Conservation (phyloP, 2,888 invertebrate genomes). For the Hemistola chrysoprasaria region DNA sequence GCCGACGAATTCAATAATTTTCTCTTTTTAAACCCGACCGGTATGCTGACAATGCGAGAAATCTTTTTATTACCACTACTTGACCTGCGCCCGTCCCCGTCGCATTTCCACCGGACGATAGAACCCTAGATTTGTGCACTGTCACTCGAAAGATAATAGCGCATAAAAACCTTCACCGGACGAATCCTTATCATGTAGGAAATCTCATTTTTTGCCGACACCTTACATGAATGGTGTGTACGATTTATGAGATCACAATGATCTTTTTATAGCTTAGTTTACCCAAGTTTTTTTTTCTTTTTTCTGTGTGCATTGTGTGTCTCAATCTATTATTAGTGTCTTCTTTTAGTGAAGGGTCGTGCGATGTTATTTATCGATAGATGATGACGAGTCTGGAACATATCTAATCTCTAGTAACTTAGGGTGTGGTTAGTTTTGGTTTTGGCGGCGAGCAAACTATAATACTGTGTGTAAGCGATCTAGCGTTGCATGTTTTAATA, state of each 20-base stretch:
- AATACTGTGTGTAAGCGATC: too few species aligned
- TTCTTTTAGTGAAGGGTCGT: slow-evolving; percentile 68
- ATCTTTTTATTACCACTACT: slow-evolving; percentile 20
- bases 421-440: slow-evolving; percentile 11
- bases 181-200: slow-evolving; percentile 72
- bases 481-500: too few species aligned
- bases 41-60: slow-evolving; percentile 26
- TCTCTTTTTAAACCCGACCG: slow-evolving; percentile 34
- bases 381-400: slow-evolving; percentile 43
- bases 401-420: slow-evolving; percentile 34
- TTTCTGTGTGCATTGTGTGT: slow-evolving; percentile 75
- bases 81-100: slow-evolving; percentile 5
- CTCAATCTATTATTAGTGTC: slow-evolving; percentile 80
- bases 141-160: slow-evolving; percentile 46
- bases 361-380: slow-evolving; percentile 61
- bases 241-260: slow-evolving; percentile 78
- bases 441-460: too few species aligned
- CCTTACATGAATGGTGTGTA: slow-evolving; percentile 77
- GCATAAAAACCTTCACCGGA: slow-evolving; percentile 66
- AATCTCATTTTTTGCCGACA: slow-evolving; percentile 70
- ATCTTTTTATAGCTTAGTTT: slow-evolving; percentile 72
- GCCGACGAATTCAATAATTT: slow-evolving; percentile 53
- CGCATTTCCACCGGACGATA: slow-evolving; percentile 30
- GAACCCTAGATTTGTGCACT: slow-evolving; percentile 39
- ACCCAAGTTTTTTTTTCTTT: slow-evolving; percentile 56